Evolutionary conservation across 2,797 vertebrate species (phyloP).

Genomic region (Micromesistius poutassou): DNA sequence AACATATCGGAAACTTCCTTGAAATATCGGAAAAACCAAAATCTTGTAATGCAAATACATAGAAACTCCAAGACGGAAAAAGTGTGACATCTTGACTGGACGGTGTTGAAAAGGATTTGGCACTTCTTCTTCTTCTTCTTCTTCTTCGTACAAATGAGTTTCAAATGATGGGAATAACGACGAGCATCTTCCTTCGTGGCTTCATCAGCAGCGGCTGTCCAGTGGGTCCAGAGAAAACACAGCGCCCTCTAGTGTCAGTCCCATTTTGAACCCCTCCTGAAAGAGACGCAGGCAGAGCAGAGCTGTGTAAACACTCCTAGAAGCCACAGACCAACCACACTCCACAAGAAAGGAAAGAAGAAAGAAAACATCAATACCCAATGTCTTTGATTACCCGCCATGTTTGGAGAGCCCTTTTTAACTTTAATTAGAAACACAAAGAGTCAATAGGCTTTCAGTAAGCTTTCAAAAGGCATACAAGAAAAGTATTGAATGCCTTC

Average conservation of each 20-base stretch:
- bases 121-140: conserved; percentile 28
- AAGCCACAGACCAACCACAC: neutral
- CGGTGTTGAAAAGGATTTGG: conserved; percentile 58
- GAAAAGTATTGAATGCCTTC: neutral
- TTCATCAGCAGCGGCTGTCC: conserved; percentile 91
- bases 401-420: neutral
- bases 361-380: neutral
- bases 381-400: neutral
- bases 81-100: conserved; percentile 63
- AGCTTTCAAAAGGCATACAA: neutral
- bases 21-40: conserved; percentile 65
- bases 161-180: conserved; percentile 57
- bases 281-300: conserved; percentile 58
- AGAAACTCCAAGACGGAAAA: conserved; percentile 68
- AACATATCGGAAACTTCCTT: conserved; percentile 59
- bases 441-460: neutral
- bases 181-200: conserved; percentile 44
- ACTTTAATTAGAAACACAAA: neutral
- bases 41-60: conserved; percentile 70
- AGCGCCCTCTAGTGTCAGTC: conserved; percentile 98
- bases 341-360: neutral
- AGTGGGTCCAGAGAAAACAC: conserved; percentile 94
- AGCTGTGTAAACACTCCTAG: neutral
- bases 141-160: conserved; percentile 67
- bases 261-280: conserved; percentile 99